phyloP scores from a whole-genome alignment of 2,888 invertebrate genomes.

The Matsumyia berberina region DNA sequence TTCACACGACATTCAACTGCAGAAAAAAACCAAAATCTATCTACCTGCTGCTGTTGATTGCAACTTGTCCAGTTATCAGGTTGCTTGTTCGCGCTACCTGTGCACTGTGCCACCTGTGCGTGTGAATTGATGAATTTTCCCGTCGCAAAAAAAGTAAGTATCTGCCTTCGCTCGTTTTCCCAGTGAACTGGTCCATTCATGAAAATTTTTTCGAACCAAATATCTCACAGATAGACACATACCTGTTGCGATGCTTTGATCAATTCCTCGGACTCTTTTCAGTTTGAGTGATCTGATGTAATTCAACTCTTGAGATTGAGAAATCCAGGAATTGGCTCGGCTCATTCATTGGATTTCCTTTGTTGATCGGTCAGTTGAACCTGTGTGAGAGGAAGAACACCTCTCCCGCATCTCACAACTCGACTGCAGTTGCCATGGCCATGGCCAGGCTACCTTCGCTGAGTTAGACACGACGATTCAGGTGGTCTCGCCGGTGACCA shows the following conservation, averaged over 20 bases:
- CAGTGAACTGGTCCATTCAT: constrained; percentile 66
- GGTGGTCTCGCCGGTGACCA: constrained; percentile 59
- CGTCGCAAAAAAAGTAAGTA: constrained; percentile 18
- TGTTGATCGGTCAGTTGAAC: constrained; percentile 41
- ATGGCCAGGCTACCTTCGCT: constrained; percentile 16
- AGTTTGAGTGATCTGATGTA: constrained; percentile 66
- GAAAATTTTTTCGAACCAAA: constrained; percentile 44
- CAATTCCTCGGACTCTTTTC: constrained; percentile 37
- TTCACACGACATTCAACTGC: constrained; percentile 63
- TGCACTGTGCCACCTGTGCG: constrained; percentile 63
- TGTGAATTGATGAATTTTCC: constrained; percentile 67
- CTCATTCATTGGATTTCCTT: constrained; percentile 41
- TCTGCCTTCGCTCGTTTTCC: constrained; percentile 28
- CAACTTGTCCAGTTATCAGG: constrained; percentile 72
- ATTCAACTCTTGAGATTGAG: constrained; percentile 67
- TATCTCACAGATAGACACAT: constrained; percentile 63
- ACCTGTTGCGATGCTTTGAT: constrained; percentile 66
- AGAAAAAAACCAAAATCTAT: constrained; percentile 41
- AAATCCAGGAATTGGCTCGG: constrained; percentile 58
- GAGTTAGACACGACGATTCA: constrained; percentile 43
- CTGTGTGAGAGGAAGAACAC: constrained; percentile 33
- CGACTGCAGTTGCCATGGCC: background rate
- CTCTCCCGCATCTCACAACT: constrained; percentile 43
- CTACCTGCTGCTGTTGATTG: constrained; percentile 68
- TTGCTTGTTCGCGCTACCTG: constrained; percentile 64